Base-by-base conservation (phyloP, 2,113 vertebrate species). In the Cottus gobio region DNA sequence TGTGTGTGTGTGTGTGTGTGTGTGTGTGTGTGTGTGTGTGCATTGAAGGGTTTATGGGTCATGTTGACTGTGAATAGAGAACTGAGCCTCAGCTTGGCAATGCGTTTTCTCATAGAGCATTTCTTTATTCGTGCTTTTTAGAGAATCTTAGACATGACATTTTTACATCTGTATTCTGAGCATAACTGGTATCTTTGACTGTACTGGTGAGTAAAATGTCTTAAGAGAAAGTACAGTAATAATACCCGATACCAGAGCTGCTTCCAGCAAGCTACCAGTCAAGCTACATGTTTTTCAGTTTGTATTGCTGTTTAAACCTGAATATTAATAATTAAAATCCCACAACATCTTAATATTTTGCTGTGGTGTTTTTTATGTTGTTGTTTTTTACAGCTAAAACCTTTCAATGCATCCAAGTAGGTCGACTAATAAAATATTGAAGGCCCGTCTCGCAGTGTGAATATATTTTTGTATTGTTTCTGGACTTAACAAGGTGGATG, bases 11-110 rank as follows among this genome's bases (percentile, higher is more conserved):
- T 56, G 63, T 52, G 5, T 44, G 66, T 56, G 75, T 58, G 67
- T 28, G 63, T 62, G 50, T 30, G 64, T 36, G 69, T 60, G 31
- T 48, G 61, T 7, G 34, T 60, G 70, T 34, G 79, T 48, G 31
- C 31, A 67, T n/a, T 30, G 28, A 54, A 75, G 44, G 54, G 44
- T 66, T 79, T 78, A 30, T 68, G 68, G 54, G 68, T 87, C 48
- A 74, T 50, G 75, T 66, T 89, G 63, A 42, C 56, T 42, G 44
- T 57, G 62, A 26, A 60, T 16, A 83, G 20, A 36, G 44, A 60
- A 39, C 28, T 24, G 20, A n/a, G 30, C 52, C 1, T 30, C 70
- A 69, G 15, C 15, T 31, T 10, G 3, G 9, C 66, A 44, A 20
- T 7, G 3, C 0, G 6, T 65, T 50, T 52, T 61, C 39, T 60